Evolutionary conservation across 2,888 invertebrate species (phyloP).

Genomic region (Tipula vernalis): DNA sequence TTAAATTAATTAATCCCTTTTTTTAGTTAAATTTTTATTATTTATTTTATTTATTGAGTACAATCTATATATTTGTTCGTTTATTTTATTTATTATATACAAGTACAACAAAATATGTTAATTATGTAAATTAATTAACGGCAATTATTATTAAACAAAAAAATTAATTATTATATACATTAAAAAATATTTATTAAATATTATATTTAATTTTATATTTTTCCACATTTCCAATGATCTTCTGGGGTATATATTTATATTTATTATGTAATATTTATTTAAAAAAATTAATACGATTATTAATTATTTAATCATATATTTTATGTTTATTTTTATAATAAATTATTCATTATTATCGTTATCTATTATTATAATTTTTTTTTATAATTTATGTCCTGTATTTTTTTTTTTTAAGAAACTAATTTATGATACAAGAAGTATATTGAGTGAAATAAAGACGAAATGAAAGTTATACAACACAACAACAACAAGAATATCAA

Average conservation of each 20-base stretch:
- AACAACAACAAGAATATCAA: background rate
- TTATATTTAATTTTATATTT: background rate
- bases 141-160: background rate
- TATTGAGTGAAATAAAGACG: background rate
- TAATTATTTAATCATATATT: background rate
- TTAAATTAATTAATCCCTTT: background rate
- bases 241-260: conserved; percentile 15
- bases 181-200: background rate
- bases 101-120: background rate
- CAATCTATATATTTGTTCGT: background rate
- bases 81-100: background rate
- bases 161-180: background rate
- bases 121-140: background rate
- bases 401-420: background rate
- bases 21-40: background rate
- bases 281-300: background rate
- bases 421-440: background rate
- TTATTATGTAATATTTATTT: conserved; percentile 4
- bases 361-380: background rate
- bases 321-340: background rate
- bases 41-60: background rate
- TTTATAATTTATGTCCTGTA: background rate
- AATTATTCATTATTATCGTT: background rate
- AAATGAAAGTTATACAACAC: background rate
- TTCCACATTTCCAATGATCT: conserved; percentile 24